Base-by-base conservation (phyloP, 2,797 vertebrate genomes). In the Girardinus metallicus region DNA sequence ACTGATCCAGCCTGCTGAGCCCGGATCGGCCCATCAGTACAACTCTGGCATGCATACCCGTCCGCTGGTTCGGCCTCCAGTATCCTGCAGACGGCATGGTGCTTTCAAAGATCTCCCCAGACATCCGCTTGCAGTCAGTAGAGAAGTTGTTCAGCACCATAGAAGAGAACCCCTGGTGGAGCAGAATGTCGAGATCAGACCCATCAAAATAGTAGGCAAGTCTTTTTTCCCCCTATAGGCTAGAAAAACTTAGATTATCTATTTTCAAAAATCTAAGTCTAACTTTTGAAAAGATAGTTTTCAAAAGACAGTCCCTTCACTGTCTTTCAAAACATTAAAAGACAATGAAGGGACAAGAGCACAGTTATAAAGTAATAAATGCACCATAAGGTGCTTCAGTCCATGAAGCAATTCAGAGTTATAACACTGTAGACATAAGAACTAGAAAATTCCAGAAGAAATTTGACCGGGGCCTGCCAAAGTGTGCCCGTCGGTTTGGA, bases 81-180 rank as follows among this genome's bases (percentile, higher is more conserved):
- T 97, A 96, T 51, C 92, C 95, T 78, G 96, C 96, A 85, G 93
- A 92, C 0, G 97, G 97, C 97, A 98, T 98, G 15, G 95, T 96
- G 85, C 95, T 95, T 66, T 96, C 83, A 1, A 98, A 97, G 89
- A 97, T 96, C 75, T 96, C 95, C 0, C 93, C 93, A 0, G 97
- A 96, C 92, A 96, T 95, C 77, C 93, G 95, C 91, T 96, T 96
- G 88, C 97, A 98, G 89, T 95, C 94, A 15, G 83, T 86, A 80
- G 94, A 97, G 86, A 98, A 97, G 55, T 91, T 91, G 84, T 66
- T 88, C 79, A 97, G 86, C 49, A 95, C 94, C 0, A 95, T 85
- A 66, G 94, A 75, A 0, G 96, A 95, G 81, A 97, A 96, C 12
- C 77, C 90, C 97, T 98, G 88, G 55, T 23, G 26, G 39, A 83